Percentiles rank a stretch among this genome's conserved stretches.
phyloP scores from a whole-genome alignment of 1,140 invertebrate species.

The Euwallacea fornicatus region DNA sequence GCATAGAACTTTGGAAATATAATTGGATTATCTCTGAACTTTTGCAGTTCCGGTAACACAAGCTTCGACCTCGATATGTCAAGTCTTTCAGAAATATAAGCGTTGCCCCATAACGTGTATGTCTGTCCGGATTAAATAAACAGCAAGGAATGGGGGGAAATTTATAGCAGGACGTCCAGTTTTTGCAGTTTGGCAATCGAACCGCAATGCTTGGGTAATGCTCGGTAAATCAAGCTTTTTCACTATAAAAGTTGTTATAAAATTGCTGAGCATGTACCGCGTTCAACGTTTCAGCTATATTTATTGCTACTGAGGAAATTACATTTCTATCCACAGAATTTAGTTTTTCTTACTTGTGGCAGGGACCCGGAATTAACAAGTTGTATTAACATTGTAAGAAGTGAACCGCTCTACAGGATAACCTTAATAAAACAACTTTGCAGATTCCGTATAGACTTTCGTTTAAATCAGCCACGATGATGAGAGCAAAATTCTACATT shows the following conservation, averaged over 20 bases:
- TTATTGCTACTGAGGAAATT: constrained; percentile 32
- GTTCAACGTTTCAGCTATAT: constrained; percentile 40
- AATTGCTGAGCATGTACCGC: constrained; percentile 41
- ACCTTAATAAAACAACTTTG: no score
- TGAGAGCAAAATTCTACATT: no score
- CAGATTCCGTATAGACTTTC: no score
- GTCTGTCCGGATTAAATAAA: constrained; percentile 25
- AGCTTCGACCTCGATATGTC: no score
- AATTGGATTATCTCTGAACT: no score
- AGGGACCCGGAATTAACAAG: no score
- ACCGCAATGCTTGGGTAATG: constrained; percentile 35
- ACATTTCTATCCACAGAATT: constrained; percentile 12
- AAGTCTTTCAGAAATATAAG: no score
- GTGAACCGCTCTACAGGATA: no score
- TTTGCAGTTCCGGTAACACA: no score
- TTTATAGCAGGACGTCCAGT: constrained; percentile 21
- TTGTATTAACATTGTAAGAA: no score
- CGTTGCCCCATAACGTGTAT: background rate
- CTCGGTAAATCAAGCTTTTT: constrained; percentile 43
- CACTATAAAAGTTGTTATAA: constrained; percentile 45
- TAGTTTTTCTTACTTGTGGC: background rate
- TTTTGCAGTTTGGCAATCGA: constrained; percentile 30
- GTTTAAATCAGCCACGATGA: no score
- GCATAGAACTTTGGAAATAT: no score
- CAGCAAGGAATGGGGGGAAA: constrained; percentile 13